Base-by-base conservation (phyloP, 2,113 vertebrate species). In the Mobula birostris region DNA sequence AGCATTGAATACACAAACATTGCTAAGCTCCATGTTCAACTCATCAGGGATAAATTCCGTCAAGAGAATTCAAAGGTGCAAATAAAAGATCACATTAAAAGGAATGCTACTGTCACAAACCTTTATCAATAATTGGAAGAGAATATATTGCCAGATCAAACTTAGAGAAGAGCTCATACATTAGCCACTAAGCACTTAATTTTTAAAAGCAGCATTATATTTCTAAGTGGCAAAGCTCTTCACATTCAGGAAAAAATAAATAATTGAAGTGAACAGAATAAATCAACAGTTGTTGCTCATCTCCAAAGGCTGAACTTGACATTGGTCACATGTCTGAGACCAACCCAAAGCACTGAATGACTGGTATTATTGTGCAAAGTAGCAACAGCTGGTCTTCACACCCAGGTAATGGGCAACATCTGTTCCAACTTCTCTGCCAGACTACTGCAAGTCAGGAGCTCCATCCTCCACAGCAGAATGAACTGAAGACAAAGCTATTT, bases 401-500 rank as follows among this genome's bases (percentile, higher is more conserved):
- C 48, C 48, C n/a, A 68, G 88, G 94, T 94, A 94, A 94, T 91
- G 95, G 94, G 94, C 12, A 19, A 88, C 95, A 94, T 94, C 95
- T 95, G 96, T 40, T 95, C 94, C 68, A 0, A 40, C 17, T 94
- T 94, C 94, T 95, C 95, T 94, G 77, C 40, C 40, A 29, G 78
- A 36, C 72, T 0, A 90, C 95, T 94, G 2, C 94, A 96, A 96
- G 96, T 95, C 95, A 94, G 0, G 0, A 94, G 76, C 94, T 96
- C 94, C 87, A 83, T 94, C 95, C 93, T 94, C 94, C 63, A 94
- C 0, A 0, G 94, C 95, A 95, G 94, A 96, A 96, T 95, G 96
- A 95, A 95, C 94, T 95, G 32, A 5, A 32, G 29, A 68, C 15
- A 70, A 66, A 91, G 66, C 32, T 32, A 70, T 36, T 15, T n/a